Evolutionary conservation across 2,113 vertebrate species (phyloP).

Genomic region (Leptocoma aspasia): DNA sequence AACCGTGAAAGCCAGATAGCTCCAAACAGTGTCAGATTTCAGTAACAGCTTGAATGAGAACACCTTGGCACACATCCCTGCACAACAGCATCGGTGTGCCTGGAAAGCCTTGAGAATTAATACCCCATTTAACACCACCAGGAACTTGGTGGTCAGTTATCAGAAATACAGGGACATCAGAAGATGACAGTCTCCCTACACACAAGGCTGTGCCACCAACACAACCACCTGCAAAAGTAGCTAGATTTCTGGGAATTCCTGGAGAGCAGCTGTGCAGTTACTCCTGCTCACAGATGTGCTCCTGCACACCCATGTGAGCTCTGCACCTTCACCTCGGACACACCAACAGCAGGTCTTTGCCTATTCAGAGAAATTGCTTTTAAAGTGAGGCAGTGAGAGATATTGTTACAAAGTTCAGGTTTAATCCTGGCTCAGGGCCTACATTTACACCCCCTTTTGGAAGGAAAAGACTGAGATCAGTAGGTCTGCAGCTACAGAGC

Average conservation of each 20-base stretch:
- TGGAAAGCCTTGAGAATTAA: not conserved
- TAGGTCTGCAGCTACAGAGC: not conserved
- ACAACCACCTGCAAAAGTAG: not conserved
- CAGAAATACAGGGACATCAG: not conserved
- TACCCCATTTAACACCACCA: not conserved
- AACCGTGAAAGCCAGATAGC: not conserved
- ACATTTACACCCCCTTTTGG: not conserved
- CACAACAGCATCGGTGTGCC: not conserved
- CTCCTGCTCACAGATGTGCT: not conserved
- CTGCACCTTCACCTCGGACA: not conserved
- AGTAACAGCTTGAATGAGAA: not conserved
- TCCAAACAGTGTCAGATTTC: not conserved
- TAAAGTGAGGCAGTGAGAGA: not conserved
- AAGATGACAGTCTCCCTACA: accelerated
- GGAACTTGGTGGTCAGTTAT: not conserved
- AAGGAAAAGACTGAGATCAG: not conserved
- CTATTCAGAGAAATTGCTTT: not conserved
- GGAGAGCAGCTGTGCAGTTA: not conserved
- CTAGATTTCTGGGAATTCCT: not conserved
- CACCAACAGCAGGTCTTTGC: accelerated
- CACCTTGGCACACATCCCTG: not conserved
- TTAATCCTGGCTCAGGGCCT: not conserved
- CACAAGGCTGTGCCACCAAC: not conserved
- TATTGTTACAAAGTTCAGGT: not conserved
- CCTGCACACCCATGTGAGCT: not conserved